A percentile compares a stretch with the other conserved stretches of the same genome.
phyloP scores from a whole-genome alignment of 23 tunicate species.

The Trididemnum clinides region DNA sequence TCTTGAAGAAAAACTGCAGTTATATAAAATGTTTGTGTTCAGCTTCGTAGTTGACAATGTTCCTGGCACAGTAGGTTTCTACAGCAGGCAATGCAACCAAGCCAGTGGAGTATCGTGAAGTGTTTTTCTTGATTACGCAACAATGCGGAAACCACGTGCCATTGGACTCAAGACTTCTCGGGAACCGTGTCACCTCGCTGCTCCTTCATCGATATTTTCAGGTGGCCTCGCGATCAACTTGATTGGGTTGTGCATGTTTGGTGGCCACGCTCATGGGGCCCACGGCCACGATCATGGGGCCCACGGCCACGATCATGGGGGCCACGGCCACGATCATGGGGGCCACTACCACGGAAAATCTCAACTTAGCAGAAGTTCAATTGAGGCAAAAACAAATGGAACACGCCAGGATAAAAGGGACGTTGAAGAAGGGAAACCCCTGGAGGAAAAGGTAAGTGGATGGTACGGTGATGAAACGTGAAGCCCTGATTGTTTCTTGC shows the following conservation, averaged over 20 bases:
- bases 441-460: neutral
- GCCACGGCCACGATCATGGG: constrained; percentile 28
- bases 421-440: neutral
- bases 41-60: neutral
- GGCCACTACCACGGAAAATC: neutral
- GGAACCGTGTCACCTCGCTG: too few relatives aligned
- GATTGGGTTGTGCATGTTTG: constrained; percentile 84
- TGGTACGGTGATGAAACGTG: too few relatives aligned
- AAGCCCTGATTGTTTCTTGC: neutral
- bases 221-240: constrained; percentile 88
- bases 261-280: constrained; percentile 76
- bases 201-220: constrained; percentile 4
- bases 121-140: too few relatives aligned
- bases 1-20: neutral
- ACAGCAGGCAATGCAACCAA: neutral
- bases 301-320: constrained; percentile 57
- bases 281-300: constrained; percentile 88
- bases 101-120: too few relatives aligned
- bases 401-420: too few relatives aligned
- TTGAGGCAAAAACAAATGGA: too few relatives aligned
- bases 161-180: too few relatives aligned
- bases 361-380: neutral
- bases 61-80: neutral
- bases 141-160: too few relatives aligned
- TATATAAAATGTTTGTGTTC: neutral